Base-by-base conservation (phyloP, 2,797 vertebrate genomes). In the Taenioides sp. region DNA sequence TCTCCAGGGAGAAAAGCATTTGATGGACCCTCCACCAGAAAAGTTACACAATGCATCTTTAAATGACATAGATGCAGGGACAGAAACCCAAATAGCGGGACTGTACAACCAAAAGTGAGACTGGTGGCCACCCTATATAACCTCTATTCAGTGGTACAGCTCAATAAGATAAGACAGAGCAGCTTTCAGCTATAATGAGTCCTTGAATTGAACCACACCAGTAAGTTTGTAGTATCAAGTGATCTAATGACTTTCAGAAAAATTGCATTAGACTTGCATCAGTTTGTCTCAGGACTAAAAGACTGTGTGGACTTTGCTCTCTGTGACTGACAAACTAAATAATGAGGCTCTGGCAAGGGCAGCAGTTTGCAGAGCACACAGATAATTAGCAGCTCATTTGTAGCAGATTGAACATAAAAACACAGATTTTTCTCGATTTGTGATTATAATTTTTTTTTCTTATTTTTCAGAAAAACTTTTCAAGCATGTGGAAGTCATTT, bases 371-470 rank as follows among this genome's bases (percentile, higher is more conserved):
- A 3, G 40, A 18, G 22, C 47, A n/a, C n/a, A 27, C n/a, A 6
- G 63, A 14, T 47, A 27, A 65, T 65, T 49, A 65, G 63, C 12
- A 27, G 3, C 63, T 50, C 37, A 65, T 27, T 49, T 65, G 63
- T 27, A 50, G 63, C 40, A 50, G 47, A 50, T 27, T 65, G 25
- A 50, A 27, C 62, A 23, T 22, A 23, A 57, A 57, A 57, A 25
- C 9, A 23, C 54, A 23, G 3, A 57, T 7, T 10, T 14, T 25
- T 57, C 7, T 22, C 22, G 7, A 54, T 9, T 22, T 54, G 20
- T 4, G 54, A 4, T 57, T 55, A 43, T 14, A 43, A 40, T 11
- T 2, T 11, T 11, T 40, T 40, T 12, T 40, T 43, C 2, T 16
- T 31, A 47, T 47, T 47, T 5, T 0, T 16, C 16, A 47, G 12